Evolutionary conservation across 2,113 vertebrate species (phyloP).

Genomic region (Oncorhynchus mykiss): DNA sequence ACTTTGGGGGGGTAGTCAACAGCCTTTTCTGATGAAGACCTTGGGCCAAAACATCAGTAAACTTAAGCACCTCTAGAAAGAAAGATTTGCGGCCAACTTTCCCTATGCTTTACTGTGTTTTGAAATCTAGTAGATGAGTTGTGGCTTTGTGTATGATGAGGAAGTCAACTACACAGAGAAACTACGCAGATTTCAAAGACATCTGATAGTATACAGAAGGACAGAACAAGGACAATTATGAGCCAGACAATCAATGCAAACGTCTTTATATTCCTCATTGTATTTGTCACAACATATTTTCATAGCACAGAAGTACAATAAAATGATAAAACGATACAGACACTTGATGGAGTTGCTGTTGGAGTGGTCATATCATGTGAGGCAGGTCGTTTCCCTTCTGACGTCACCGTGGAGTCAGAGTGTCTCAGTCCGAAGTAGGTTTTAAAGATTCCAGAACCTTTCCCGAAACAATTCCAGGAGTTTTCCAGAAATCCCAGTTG

Average conservation of each 20-base stretch:
- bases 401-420: constrained; percentile 47
- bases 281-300: constrained; percentile 65
- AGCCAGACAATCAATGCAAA: constrained; percentile 62
- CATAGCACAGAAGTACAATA: constrained; percentile 56
- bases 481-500: too few species aligned
- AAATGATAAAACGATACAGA: constrained; percentile 47
- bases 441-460: too few species aligned
- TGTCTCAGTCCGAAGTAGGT: constrained; percentile 41
- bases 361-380: constrained; percentile 45
- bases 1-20: too few species aligned
- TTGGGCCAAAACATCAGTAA: too few species aligned
- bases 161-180: neutral
- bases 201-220: neutral
- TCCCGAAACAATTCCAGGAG: too few species aligned
- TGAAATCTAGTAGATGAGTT: neutral
- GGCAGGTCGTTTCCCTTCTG: constrained; percentile 69
- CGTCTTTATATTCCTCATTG: constrained; percentile 69
- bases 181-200: neutral
- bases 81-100: too few species aligned
- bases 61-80: too few species aligned
- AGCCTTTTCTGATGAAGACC: too few species aligned
- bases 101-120: neutral
- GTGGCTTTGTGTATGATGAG: neutral
- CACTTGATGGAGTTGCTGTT: constrained; percentile 44
- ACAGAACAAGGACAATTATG: constrained; percentile 41